Base-by-base conservation (phyloP, 2,888 invertebrate species). In the Drosophila mulleri region DNA sequence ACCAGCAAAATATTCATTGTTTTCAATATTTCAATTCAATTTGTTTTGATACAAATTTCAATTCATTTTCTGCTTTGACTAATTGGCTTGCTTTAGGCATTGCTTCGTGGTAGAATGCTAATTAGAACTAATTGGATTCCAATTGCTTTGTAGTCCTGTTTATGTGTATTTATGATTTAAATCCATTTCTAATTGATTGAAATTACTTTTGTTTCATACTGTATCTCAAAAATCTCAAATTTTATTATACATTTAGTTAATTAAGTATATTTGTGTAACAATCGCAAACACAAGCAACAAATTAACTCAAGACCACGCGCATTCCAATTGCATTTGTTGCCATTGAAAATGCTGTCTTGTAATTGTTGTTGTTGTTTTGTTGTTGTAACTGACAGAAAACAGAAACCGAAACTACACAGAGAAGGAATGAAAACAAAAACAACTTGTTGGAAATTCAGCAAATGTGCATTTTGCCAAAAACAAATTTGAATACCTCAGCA, bases 401-500 rank as follows among this genome's bases (percentile, higher is more conserved):
- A 85, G 83, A 80, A 67, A 62, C 63, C 44, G 20, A 42, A 53
- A 37, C 41, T 56, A 56, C 56, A 82, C 42, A 65, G 59, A 62
- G 70, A 48, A 29, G 48, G 37, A 56, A 62, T 56, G 37, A 45
- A 45, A 61, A 47, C 18, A 26, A 66, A 44, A 64, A 53, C 61
- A 65, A 70, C 50, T 69, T 74, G 74, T 50, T 63, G 41, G 45
- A 58, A 65, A 57, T 70, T 72, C 42, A 54, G 16, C 35, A 42
- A 75, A 75, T 83, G 82, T 70, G 75, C 44, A 57, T 44, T 44
- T 76, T 73, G 78, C 60, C 75, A 72, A 75, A 76, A 79, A 72
- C 74, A 71, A 73, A 81, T 80, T 77, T 82, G 75, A 82, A 87
- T 75, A 85, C 75, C 84, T 75, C 80, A 72, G 62, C 68, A 67